phyloP scores from a whole-genome alignment of 2,797 vertebrate genomes.

The Oceanodroma leucorhoa region DNA sequence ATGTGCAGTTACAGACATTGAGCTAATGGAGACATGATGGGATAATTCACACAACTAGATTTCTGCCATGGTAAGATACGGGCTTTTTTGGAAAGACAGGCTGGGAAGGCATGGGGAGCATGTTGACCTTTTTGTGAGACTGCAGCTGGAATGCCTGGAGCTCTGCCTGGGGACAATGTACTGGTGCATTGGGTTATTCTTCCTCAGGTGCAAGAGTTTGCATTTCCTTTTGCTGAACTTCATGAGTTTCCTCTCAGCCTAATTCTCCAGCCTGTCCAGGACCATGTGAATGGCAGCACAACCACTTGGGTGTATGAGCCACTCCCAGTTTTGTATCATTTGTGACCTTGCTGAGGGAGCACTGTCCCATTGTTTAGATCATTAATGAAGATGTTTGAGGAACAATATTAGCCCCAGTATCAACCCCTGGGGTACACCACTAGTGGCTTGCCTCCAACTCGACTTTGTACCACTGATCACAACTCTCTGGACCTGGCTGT shows the following conservation, averaged over 20 bases:
- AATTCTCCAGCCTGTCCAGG: neutral
- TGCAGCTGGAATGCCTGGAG: neutral
- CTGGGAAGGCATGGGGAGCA: neutral
- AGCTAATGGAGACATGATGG: neutral
- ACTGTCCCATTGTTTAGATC: neutral
- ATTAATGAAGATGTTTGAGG: neutral
- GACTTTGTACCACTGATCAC: neutral
- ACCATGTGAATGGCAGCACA: neutral
- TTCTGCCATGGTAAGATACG: neutral
- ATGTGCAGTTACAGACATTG: neutral
- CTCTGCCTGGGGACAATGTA: neutral
- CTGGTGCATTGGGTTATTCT: neutral
- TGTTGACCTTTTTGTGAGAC: neutral
- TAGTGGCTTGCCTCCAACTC: neutral
- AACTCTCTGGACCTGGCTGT: neutral
- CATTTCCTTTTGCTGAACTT: neutral
- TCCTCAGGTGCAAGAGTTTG: neutral
- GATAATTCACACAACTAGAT: neutral
- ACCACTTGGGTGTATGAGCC: neutral
- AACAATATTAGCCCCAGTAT: neutral
- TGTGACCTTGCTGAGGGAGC: neutral
- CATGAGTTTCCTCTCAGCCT: neutral
- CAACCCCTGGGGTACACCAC: neutral
- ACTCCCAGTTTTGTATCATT: neutral
- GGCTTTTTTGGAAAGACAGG: neutral